Percentiles rank a stretch among this genome's conserved stretches.
phyloP scores from a whole-genome alignment of 2,888 invertebrate genomes.

The Brenthis ino region DNA sequence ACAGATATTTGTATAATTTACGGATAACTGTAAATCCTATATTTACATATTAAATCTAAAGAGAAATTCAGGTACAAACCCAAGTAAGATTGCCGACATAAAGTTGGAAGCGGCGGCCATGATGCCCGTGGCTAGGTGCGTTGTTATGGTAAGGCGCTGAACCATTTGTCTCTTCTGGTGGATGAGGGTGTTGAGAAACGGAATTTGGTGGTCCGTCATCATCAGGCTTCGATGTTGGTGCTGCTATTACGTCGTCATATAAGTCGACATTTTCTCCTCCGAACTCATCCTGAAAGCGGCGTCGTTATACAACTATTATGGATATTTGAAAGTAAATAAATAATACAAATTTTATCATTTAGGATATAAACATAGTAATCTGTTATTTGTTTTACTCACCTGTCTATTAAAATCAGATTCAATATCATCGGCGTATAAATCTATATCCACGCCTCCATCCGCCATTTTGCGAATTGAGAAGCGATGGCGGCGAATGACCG shows the following conservation, averaged over 20 bases:
- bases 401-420: constrained; percentile 92
- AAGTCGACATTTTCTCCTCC: constrained; percentile 94
- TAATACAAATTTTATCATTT: constrained; percentile 6
- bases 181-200: constrained; percentile 76
- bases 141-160: constrained; percentile 86
- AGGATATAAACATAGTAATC: background rate
- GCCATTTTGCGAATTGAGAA: constrained; percentile 85
- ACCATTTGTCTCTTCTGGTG: constrained; percentile 86
- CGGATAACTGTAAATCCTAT: constrained; percentile 46
- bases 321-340: constrained; percentile 1
- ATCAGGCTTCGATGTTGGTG: constrained; percentile 85
- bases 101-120: constrained; percentile 92
- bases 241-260: constrained; percentile 97
- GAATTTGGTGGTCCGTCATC: constrained; percentile 83
- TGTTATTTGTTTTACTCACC: constrained; percentile 57
- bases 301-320: constrained; percentile 7
- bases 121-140: constrained; percentile 87
- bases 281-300: constrained; percentile 86
- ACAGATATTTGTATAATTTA: constrained; percentile 50
- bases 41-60: constrained; percentile 69
- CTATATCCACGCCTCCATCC: constrained; percentile 96
- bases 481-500: constrained; percentile 16
- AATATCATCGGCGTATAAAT: constrained; percentile 98
- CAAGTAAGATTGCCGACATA: constrained; percentile 99
- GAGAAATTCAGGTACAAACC: constrained; percentile 86